Base-by-base conservation (phyloP, 2,113 vertebrate species). In the Boulengeromyrus knoepffleri region DNA sequence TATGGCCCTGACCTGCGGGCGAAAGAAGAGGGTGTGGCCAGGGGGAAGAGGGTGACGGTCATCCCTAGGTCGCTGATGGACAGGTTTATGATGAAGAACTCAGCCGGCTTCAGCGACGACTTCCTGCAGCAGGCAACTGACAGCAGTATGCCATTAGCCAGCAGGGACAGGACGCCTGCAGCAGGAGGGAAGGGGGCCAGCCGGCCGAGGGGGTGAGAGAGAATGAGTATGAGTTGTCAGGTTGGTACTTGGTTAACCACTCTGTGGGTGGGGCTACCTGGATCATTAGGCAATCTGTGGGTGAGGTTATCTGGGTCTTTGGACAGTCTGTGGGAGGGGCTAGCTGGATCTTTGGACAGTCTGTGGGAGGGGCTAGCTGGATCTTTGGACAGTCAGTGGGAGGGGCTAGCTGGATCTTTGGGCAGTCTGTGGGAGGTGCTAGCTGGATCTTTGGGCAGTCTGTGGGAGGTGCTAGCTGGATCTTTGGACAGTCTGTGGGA, bases 61-160 rank as follows among this genome's bases (percentile, higher is more conserved):
- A 97, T 97, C 85, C 97, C 96, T 88, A 97, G 95, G 94, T 97
- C 97, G 31, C 97, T 97, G 94, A 97, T 90, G 66, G 96, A 96
- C 84, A 97, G 94, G 93, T 97, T 98, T 91, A 97, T 93, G 2
- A 97, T 96, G 92, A 97, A 97, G 93, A 97, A 96, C 93, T 97
- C 97, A 0, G 97, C 97, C 8, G 97, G 97, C 91, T 97, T 97
- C 92, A 98, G 94, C 84, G 95, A 94, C 3, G 96, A 95, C 58
- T 96, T 93, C 92, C 96, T 97, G 91, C 93, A 95, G 92, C 96
- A 96, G 21, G 97, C 97, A 90, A 97, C 95, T 90, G 97, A 94
- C 91, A 98, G 94, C 87, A 98, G 95, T 89, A 96, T 91, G 0
- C 95, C 93, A 92, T 97, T 98, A 50, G 97, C 97, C 42, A 95